Conservation (phyloP, 2,888 invertebrate species). For the Cosmia trapezina region DNA sequence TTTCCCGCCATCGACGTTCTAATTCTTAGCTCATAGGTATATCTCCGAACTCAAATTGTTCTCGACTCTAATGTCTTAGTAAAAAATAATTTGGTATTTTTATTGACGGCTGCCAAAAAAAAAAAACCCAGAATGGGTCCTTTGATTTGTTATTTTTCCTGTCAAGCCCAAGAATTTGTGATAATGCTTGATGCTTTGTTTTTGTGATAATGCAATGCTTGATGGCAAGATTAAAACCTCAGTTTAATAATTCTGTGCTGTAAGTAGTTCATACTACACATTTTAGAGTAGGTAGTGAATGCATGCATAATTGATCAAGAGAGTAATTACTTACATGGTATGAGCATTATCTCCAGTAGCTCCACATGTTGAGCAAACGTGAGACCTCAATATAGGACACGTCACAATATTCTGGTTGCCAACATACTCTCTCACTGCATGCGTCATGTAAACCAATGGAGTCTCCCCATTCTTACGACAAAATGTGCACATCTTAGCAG, state of each 20-base stretch:
- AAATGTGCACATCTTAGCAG: conserved; percentile 80
- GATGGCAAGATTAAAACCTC: background rate
- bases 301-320: background rate
- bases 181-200: too few relatives aligned
- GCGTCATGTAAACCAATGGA: conserved; percentile 81
- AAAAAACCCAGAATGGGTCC: too few relatives aligned
- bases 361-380: conserved; percentile 81
- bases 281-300: background rate
- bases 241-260: background rate
- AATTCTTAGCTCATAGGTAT: too few relatives aligned
- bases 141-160: background rate
- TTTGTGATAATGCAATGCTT: too few relatives aligned
- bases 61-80: too few relatives aligned
- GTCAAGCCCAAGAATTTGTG: background rate
- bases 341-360: conserved; percentile 84
- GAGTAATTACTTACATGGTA: conserved; percentile 82
- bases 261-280: background rate
- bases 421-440: conserved; percentile 78
- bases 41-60: too few relatives aligned
- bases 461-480: conserved; percentile 87
- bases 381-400: conserved; percentile 83
- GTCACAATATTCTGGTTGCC: conserved; percentile 78
- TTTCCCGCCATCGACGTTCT: too few relatives aligned
- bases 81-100: too few relatives aligned
- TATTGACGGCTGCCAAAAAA: too few relatives aligned